Evolutionary conservation across 2,797 vertebrate genomes (phyloP).

Genomic region (Eurystomus glaucurus): DNA sequence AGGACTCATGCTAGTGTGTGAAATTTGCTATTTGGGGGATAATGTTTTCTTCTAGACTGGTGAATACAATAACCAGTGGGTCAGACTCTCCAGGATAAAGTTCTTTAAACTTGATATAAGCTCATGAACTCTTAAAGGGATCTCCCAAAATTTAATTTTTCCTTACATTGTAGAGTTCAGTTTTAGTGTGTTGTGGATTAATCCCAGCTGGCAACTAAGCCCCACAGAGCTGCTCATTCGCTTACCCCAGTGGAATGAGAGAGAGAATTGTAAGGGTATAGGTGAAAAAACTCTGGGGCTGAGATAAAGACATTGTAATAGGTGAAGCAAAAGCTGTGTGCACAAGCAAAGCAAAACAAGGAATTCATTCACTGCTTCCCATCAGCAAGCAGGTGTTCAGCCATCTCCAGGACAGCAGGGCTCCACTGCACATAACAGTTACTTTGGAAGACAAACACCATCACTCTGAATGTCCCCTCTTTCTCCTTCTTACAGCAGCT

Average conservation of each 20-base stretch:
- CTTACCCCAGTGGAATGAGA: background rate
- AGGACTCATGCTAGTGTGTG: background rate
- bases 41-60: background rate
- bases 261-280: background rate
- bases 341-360: background rate
- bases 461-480: background rate
- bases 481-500: background rate
- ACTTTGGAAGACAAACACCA: background rate
- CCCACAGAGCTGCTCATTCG: background rate
- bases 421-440: background rate
- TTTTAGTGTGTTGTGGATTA: background rate
- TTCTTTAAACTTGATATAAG: background rate
- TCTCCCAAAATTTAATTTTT: background rate
- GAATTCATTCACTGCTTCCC: background rate
- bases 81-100: background rate
- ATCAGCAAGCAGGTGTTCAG: background rate
- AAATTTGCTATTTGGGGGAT: background rate
- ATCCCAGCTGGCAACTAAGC: background rate
- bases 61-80: background rate
- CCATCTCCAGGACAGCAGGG: background rate
- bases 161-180: background rate
- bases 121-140: background rate
- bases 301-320: background rate
- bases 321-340: background rate
- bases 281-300: background rate